Percentiles rank a stretch among this genome's conserved stretches.
Conservation (phyloP, 2,888 invertebrate genomes). For the Argyresthia goedartella region DNA sequence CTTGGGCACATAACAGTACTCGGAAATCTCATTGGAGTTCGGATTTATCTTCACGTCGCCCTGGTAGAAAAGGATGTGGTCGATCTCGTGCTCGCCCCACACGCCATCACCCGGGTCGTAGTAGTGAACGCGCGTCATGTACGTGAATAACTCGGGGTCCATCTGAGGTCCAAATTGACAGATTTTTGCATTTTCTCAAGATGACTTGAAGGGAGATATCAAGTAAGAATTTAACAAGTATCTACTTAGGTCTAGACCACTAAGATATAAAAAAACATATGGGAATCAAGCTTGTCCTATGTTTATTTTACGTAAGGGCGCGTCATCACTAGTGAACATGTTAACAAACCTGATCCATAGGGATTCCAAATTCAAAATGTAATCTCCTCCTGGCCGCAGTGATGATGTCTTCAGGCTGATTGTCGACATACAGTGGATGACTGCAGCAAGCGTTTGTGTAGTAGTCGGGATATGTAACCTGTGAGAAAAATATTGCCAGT, state of each 20-base stretch:
- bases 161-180: conserved; percentile 47
- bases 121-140: conserved; percentile 92
- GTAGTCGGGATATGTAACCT: conserved; percentile 87
- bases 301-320: no score
- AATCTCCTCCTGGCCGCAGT: conserved; percentile 92
- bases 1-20: conserved; percentile 80
- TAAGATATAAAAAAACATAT: no score
- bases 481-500: no score
- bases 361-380: conserved; percentile 92
- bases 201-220: no score
- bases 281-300: conserved; percentile 88
- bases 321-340: no score
- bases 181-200: no score
- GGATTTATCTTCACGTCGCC: conserved; percentile 84
- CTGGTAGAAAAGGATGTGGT: conserved; percentile 91
- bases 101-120: conserved; percentile 80
- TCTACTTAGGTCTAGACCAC: no score
- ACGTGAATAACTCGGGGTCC: conserved; percentile 79
- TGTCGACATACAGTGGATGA: conserved; percentile 88
- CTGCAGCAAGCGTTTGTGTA: conserved; percentile 98
- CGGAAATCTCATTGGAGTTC: conserved; percentile 92
- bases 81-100: conserved; percentile 99
- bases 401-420: conserved; percentile 78
- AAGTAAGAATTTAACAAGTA: no score
- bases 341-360: conserved; percentile 70